Evolutionary conservation across 2,113 vertebrate genomes (phyloP), one percentile per base, ranked within the genome.

Genomic region (Leptosomus discolor): DNA sequence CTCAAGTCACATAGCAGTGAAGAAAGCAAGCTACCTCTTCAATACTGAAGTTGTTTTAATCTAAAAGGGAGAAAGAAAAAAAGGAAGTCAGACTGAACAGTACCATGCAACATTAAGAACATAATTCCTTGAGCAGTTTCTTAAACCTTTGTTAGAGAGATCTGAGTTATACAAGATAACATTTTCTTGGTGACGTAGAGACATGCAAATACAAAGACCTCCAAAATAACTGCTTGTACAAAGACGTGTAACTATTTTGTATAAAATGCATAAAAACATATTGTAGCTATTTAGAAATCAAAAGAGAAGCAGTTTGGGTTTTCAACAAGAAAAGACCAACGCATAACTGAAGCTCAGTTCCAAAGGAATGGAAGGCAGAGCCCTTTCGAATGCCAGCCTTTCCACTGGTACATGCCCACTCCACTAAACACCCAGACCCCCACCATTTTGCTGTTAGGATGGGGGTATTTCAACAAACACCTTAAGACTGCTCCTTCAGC

Each of bases 31-130:
- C 67, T 30, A 96, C 54, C 65, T 94, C 91, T 96, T 98, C 88
- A 93, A 85, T 43, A 97, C 80, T 36, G 97, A 97, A 98, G 97
- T 50, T 95, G 68, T 90, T 98, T 98, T 86, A 98, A 95, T 87
- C 98, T 98, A 61, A 65, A 95, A 92, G 39, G 67, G 13, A 79
- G 45, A 70, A 69, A 71, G 80, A 67, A 91, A 85, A 67, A 50
- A n/a, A n/a, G n/a, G 32, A 63, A 85, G 51, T 97, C n/a, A 97
- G 53, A 67, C 4, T 60, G 11, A 90, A 90, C 26, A 83, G 17
- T 11, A 43, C 71, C 11, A 36, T 8, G 48, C 41, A 57, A 64
- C 24, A 34, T 56, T 20, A 39, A 50, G 32, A 95, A 39, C 16
- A 80, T 19, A 50, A 79, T 58, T 76, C 88, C 46, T 69, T 37